Base-by-base conservation (phyloP, 1,140 invertebrate species). In the Caenorhabditis elegans region DNA sequence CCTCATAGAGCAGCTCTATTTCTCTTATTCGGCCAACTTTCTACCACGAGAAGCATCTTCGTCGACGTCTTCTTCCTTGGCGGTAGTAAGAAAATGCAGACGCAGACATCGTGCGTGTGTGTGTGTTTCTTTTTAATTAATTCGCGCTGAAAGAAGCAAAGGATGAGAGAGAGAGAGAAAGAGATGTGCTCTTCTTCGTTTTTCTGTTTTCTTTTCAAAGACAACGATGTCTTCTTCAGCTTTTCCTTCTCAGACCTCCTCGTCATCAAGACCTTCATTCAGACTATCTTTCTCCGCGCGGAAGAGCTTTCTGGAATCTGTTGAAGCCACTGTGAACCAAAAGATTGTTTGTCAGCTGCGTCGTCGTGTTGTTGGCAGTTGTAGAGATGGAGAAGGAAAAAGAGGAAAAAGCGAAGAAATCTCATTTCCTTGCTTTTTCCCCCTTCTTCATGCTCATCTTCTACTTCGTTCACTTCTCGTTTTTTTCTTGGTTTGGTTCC, bases 81-180 rank as follows among this genome's bases (percentile, higher is more conserved):
- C 11, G 60, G 11, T 39, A 8, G 34, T 22, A 26, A n/a, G 6
- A 55, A 65, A 65, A 11, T 43, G 17, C 0, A 39, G 60, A 70
- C 60, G 60, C 34, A 70, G 60, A 70, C 60, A 39, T 43, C n/a
- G n/a, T n/a, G n/a, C n/a, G 13, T 53, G 19, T 70, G 34, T 70
- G 60, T 70, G 60, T 70, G 60, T 70, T 70, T 70, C 60, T 70
- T 70, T 70, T 70, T 70, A 70, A 70, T 70, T 70, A 70, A 70
- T 70, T 70, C 60, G 36, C 60, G 11, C 34, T 70, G 60, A 70
- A 70, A 70, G 60, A 70, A 34, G 34, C 60, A 22, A 39, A 43
- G 22, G 26, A 19, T 10, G 17, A 36, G 17, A 28, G 26, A 55
- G 11, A n/a, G 31, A 22, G 34, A n/a, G 24, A 39, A 39, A 70